Evolutionary conservation across 2,888 invertebrate species (phyloP).

Genomic region (Geotrupes spiniger): DNA sequence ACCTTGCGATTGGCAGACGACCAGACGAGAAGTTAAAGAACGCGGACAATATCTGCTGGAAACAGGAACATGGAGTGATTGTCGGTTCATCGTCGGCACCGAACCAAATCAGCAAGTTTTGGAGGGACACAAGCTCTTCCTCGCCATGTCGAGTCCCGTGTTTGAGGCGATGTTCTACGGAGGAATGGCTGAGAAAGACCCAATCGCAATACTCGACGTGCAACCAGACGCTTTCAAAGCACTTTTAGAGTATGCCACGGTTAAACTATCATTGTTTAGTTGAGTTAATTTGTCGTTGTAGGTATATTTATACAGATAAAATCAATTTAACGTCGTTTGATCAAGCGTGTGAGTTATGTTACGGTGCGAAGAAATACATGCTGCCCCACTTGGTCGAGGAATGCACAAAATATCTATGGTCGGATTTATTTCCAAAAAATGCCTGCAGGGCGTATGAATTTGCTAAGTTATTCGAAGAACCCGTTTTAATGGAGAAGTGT

Average conservation of each 20-base stretch:
- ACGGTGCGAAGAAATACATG: constrained; percentile 87
- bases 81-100: constrained; percentile 76
- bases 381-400: constrained; percentile 78
- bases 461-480: constrained; percentile 81
- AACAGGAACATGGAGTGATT: constrained; percentile 80
- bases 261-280: too few species aligned
- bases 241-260: constrained; percentile 67
- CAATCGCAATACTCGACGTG: constrained; percentile 78
- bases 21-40: constrained; percentile 67
- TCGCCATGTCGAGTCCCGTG: constrained; percentile 85
- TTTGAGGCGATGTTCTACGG: constrained; percentile 89
- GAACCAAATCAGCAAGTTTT: constrained; percentile 73
- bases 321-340: constrained; percentile 79
- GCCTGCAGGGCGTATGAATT: constrained; percentile 85
- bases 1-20: constrained; percentile 74
- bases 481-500: constrained; percentile 76
- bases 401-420: constrained; percentile 82
- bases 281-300: constrained; percentile 42
- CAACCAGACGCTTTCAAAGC: constrained; percentile 84
- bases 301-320: constrained; percentile 79
- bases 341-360: constrained; percentile 82
- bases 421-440: constrained; percentile 73
- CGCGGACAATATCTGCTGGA: constrained; percentile 73
- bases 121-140: constrained; percentile 73
- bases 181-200: constrained; percentile 74